Conservation (phyloP, 2,797 vertebrate genomes). For the Trematomus bernacchii region DNA sequence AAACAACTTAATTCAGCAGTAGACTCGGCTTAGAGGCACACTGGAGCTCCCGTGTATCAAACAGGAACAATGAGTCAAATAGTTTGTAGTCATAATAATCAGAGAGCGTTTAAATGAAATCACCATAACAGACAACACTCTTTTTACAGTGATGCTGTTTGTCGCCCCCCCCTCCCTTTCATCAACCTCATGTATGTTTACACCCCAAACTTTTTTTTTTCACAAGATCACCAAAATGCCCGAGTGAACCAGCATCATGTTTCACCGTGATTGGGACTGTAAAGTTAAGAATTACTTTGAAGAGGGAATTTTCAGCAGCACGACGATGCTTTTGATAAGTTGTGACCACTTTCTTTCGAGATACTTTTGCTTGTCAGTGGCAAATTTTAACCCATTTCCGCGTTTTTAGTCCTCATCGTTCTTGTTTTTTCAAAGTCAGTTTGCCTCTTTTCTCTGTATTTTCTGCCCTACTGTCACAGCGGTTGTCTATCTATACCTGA, state of each 20-base stretch:
- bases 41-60: slow-evolving; percentile 18
- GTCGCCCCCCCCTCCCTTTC: too few relatives aligned
- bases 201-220: neutral
- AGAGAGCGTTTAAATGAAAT: slow-evolving; percentile 8
- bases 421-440: neutral
- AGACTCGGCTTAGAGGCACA: slow-evolving; percentile 16
- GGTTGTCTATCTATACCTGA: slow-evolving; percentile 10
- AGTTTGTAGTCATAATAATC: neutral
- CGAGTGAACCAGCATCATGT: neutral
- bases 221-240: neutral
- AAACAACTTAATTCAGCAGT: slow-evolving; percentile 22
- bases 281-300: neutral
- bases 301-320: slow-evolving; percentile 24
- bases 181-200: neutral
- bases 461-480: slow-evolving; percentile 16
- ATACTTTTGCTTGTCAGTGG: slow-evolving; percentile 14
- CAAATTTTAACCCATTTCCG: slow-evolving; percentile 4
- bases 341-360: slow-evolving; percentile 30
- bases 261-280: neutral
- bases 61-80: neutral
- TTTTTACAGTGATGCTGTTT: neutral
- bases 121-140: neutral
- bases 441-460: neutral
- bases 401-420: neutral
- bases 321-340: slow-evolving; percentile 18